A percentile compares a stretch with the other conserved stretches of the same genome.
Conservation (phyloP, 2,113 vertebrate species). For the Chionis minor region DNA sequence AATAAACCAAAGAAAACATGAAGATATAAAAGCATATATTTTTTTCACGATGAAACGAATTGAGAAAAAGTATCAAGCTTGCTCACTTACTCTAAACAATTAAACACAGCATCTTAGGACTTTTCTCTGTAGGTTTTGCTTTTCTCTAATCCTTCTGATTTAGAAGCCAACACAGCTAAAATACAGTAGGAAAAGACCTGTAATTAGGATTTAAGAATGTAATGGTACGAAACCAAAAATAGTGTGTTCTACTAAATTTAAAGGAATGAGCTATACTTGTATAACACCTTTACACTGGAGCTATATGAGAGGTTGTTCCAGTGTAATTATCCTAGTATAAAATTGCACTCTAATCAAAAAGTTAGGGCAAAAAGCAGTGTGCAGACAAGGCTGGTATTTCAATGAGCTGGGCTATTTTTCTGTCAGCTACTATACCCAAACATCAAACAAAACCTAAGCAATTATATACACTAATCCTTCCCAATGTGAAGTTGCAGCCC, state of each 20-base stretch:
- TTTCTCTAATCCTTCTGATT: not conserved
- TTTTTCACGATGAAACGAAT: not conserved
- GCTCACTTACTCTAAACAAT: not conserved
- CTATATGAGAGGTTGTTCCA: not conserved
- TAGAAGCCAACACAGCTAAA: not conserved
- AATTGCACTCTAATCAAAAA: slow-evolving; percentile 31
- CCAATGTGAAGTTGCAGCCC: slow-evolving; percentile 45
- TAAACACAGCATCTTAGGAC: not conserved
- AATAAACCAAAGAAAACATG: not conserved
- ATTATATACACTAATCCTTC: slow-evolving; percentile 54
- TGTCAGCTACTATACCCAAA: slow-evolving; percentile 42
- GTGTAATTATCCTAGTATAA: slow-evolving; percentile 8
- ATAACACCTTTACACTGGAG: not conserved
- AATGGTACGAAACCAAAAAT: not conserved
- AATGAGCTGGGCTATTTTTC: slow-evolving; percentile 32
- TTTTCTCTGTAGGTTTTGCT: not conserved
- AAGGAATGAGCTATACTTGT: not conserved
- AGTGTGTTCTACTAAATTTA: not conserved
- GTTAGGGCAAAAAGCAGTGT: slow-evolving; percentile 30
- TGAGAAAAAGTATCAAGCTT: not conserved
- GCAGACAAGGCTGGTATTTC: slow-evolving; percentile 37
- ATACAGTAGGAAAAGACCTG: not conserved
- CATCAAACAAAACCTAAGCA: slow-evolving; percentile 54
- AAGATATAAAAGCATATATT: not conserved
- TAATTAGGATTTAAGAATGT: slow-evolving; percentile 23